phyloP scores from a whole-genome alignment of 1,140 invertebrate species.

The Drosophila ogumai region DNA sequence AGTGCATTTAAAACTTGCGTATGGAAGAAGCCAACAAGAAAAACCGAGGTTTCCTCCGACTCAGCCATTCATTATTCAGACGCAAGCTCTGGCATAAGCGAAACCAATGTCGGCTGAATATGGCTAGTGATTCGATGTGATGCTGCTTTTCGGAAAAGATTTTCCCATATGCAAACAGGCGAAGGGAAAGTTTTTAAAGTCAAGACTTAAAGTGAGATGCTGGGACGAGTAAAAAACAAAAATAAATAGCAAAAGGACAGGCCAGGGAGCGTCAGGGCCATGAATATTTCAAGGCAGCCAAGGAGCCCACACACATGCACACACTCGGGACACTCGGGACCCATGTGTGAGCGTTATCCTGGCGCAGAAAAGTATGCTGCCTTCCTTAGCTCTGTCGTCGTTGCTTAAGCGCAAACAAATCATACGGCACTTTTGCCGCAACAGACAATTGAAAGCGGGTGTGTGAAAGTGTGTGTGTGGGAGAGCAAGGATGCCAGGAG shows the following conservation, averaged over 20 bases:
- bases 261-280: constrained; percentile 41
- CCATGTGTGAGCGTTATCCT: constrained; percentile 18
- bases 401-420: constrained; percentile 77
- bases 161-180: constrained; percentile 43
- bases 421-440: constrained; percentile 65
- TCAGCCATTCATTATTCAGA: constrained; percentile 56
- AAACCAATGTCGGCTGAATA: constrained; percentile 52
- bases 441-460: constrained; percentile 73
- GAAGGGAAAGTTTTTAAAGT: constrained; percentile 40
- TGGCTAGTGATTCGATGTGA: constrained; percentile 43
- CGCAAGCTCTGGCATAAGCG: constrained; percentile 42
- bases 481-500: not conserved
- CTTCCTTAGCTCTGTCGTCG: constrained; percentile 53
- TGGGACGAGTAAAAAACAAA: constrained; percentile 31
- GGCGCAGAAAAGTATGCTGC: constrained; percentile 53
- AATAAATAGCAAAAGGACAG: constrained; percentile 34
- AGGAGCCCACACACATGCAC: constrained; percentile 1
- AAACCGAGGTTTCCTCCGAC: constrained; percentile 35
- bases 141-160: constrained; percentile 22
- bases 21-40: constrained; percentile 27
- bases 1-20: constrained; percentile 29
- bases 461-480: constrained; percentile 15
- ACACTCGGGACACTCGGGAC: not conserved
- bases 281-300: constrained; percentile 66
- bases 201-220: constrained; percentile 35